Evolutionary conservation across 2,888 invertebrate genomes (phyloP), one percentile per base, ranked within the genome.

Genomic region (Halictus ligatus): DNA sequence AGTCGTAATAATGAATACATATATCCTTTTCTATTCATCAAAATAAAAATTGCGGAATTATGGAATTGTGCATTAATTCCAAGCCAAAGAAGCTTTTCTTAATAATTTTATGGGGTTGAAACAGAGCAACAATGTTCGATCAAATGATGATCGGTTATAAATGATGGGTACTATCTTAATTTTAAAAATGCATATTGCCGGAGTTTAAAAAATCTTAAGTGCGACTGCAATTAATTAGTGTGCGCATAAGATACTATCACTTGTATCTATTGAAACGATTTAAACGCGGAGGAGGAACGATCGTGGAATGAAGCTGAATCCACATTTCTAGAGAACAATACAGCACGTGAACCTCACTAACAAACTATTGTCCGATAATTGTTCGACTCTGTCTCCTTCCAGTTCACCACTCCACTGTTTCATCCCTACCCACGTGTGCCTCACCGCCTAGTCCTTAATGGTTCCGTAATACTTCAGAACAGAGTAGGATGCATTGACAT

Each of bases 331-430:
- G 89, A 92, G 94, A 94, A 95, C 95, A 95, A 95, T 95, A 94
- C 94, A 94, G 92, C 92, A 93, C 93, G 94, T 94, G 94, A 95
- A 94, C 93, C 92, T 92, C 92, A 94, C 95, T 95, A 95, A 95
- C 95, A 95, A 95, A 94, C 95, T 95, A 95, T 95, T 95, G 95
- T 95, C 92, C 94, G 94, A 93, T 94, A 95, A 95, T 95, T 91
- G 94, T 94, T 92, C 84, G 69, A 91, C 84, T 90, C 88, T 85
- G 82, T 80, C 86, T 88, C 90, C 80, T 86, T 83, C 86, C 87
- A 85, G 73, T 75, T 87, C 86, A 64, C 87, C 75, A 73, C 64
- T 71, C 83, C 72, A 78, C 81, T 78, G 82, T 81, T 90, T 84
- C 83, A 81, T 78, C 82, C 84, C 81, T 64, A 64, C 78, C n/a